Conservation (phyloP, 2,797 vertebrate genomes). For the Momotus momota region DNA sequence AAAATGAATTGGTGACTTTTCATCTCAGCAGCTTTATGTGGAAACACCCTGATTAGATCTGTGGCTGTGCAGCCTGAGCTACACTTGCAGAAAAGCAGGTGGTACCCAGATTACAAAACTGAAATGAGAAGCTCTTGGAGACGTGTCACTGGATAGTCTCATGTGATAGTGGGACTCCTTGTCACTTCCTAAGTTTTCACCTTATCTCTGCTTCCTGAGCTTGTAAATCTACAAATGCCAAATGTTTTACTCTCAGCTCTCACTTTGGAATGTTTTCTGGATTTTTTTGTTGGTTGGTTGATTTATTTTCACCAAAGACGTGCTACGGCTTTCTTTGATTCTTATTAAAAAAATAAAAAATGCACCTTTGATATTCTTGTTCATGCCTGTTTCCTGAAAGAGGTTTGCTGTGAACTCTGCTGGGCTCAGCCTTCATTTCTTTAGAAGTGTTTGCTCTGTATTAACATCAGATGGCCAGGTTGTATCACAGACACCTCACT, state of each 20-base stretch:
- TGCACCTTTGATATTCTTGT: not conserved
- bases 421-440: accelerated
- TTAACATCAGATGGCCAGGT: not conserved
- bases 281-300: accelerated
- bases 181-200: not conserved
- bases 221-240: not conserved
- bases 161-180: accelerated
- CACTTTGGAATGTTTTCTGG: not conserved
- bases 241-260: not conserved
- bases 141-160: not conserved
- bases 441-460: not conserved
- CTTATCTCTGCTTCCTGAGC: not conserved
- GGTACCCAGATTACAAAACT: not conserved
- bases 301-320: not conserved
- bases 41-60: not conserved
- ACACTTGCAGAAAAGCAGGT: not conserved
- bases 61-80: not conserved
- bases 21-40: not conserved
- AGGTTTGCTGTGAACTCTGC: not conserved
- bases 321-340: not conserved
- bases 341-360: not conserved
- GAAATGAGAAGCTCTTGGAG: not conserved
- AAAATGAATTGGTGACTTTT: not conserved
- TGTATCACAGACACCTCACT: not conserved
- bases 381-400: not conserved